Evolutionary conservation across 1,140 invertebrate species (phyloP).

Genomic region (Bicyclus anynana): DNA sequence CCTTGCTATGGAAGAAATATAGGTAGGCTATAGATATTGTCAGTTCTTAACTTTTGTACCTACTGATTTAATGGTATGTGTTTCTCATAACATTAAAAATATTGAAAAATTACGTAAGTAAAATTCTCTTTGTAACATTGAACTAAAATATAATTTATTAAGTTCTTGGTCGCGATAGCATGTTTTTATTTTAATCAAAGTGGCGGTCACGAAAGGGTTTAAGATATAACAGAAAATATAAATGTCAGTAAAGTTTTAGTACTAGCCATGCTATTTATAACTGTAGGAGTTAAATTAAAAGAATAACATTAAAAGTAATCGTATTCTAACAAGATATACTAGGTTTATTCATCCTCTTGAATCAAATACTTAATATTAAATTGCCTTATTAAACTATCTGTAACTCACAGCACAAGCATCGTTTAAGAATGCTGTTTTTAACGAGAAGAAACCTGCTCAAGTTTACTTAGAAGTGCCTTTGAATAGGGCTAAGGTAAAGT

Average conservation of each 20-base stretch:
- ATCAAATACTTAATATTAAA: too few species aligned
- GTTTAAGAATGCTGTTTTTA: too few species aligned
- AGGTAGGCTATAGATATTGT: not conserved
- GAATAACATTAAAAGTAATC: too few species aligned
- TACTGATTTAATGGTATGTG: not conserved
- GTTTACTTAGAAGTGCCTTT: not conserved
- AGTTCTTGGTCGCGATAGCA: not conserved
- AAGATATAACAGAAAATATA: not conserved
- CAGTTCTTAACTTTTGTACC: not conserved
- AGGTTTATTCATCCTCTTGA: too few species aligned
- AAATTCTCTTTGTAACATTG: not conserved
- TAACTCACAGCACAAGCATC: too few species aligned
- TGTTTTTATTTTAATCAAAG: not conserved
- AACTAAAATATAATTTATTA: not conserved
- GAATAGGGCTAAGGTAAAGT: not conserved
- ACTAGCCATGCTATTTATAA: too few species aligned
- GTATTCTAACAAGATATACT: too few species aligned
- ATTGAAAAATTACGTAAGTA: not conserved
- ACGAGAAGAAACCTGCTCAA: too few species aligned
- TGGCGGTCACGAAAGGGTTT: not conserved
- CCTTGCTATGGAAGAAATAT: not conserved
- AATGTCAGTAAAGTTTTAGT: not conserved
- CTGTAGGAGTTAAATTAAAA: too few species aligned
- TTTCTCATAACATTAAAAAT: not conserved
- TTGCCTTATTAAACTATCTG: too few species aligned